phyloP scores from a whole-genome alignment of 1,140 invertebrate genomes.

The Formica selysi region DNA sequence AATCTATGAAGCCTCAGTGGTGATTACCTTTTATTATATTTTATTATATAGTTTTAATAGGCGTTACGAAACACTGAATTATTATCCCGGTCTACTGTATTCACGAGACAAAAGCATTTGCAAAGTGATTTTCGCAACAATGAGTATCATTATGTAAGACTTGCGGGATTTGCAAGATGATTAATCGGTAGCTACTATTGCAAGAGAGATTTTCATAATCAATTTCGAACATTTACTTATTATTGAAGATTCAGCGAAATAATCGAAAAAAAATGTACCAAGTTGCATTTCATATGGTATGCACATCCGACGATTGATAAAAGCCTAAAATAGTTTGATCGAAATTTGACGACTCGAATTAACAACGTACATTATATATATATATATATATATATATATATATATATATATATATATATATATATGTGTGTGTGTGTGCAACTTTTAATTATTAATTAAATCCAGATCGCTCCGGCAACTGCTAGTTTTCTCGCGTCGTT shows the following conservation, averaged over 20 bases:
- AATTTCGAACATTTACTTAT: not conserved
- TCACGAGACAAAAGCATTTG: not conserved
- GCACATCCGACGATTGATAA: not conserved
- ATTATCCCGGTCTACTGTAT: not conserved
- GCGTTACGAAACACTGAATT: constrained; percentile 10
- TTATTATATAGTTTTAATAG: not conserved
- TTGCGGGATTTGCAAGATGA: not conserved
- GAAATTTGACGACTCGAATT: constrained; percentile 1
- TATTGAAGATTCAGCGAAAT: not conserved
- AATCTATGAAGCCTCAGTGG: not conserved
- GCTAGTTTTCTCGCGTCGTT: constrained; percentile 5
- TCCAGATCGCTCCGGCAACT: constrained; percentile 15
- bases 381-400: not conserved
- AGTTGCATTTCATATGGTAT: not conserved
- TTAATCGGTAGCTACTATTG: not conserved
- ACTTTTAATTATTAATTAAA: constrained; percentile 53
- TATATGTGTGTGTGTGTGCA: no score
- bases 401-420: not conserved
- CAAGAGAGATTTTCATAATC: not conserved
- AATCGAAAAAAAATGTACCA: not conserved
- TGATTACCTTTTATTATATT: not conserved
- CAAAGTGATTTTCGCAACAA: constrained; percentile 2
- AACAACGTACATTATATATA: not conserved
- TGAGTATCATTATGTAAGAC: constrained; percentile 16
- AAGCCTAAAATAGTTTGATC: not conserved